Evolutionary conservation across 2,888 invertebrate species (phyloP).

Genomic region (Pyralis farinalis): DNA sequence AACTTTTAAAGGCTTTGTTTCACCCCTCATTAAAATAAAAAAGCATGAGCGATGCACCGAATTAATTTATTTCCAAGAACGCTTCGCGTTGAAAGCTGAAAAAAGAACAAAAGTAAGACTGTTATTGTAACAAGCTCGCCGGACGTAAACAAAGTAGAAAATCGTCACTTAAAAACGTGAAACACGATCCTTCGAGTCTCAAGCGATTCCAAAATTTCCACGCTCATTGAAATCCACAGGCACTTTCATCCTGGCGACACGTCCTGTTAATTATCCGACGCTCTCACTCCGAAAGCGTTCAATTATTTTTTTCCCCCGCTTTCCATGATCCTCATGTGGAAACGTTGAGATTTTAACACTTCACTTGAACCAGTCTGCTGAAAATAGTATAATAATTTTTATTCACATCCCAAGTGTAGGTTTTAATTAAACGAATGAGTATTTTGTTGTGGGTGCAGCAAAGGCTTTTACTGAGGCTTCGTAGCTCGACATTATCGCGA

Average conservation of each 20-base stretch:
- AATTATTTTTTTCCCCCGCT: conserved; percentile 70
- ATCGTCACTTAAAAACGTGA: conserved; percentile 61
- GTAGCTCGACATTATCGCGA: conserved; percentile 20
- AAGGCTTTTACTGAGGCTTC: conserved; percentile 32
- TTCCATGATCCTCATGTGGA: conserved; percentile 70
- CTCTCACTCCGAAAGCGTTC: conserved; percentile 70
- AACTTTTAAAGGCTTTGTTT: conserved; percentile 14
- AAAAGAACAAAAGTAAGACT: conserved; percentile 36
- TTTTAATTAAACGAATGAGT: conserved; percentile 73
- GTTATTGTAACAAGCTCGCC: conserved; percentile 46
- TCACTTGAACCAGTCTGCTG: conserved; percentile 70
- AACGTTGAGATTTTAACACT: conserved; percentile 79
- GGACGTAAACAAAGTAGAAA: conserved; percentile 60
- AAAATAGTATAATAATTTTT: conserved; percentile 64
- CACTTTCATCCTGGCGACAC: conserved; percentile 75
- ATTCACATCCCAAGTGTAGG: conserved; percentile 50
- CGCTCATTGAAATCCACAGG: conserved; percentile 67
- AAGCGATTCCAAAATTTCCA: conserved; percentile 50
- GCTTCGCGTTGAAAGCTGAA: conserved; percentile 29
- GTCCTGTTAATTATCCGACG: conserved; percentile 78
- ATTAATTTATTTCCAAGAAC: conserved; percentile 49
- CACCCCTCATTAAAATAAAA: conserved; percentile 30
- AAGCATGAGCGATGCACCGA: conserved; percentile 23
- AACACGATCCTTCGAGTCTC: conserved; percentile 50
- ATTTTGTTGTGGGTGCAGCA: conserved; percentile 47